Conservation (phyloP, 1,140 invertebrate species). For the Thaumetopoea pityocampa region DNA sequence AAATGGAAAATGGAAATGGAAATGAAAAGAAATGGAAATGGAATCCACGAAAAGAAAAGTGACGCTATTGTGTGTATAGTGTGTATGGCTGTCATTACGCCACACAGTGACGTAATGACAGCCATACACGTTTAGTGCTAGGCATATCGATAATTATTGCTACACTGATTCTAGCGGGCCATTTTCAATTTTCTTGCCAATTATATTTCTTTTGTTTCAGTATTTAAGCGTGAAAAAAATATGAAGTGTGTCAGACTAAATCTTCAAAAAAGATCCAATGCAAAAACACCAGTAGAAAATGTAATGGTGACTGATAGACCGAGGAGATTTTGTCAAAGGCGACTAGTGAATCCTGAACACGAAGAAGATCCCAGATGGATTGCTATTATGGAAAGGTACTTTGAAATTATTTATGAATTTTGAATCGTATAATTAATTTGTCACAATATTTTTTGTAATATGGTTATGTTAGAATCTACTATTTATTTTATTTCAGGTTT, state of each 20-base stretch:
- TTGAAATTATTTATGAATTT: not conserved
- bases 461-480: constrained; percentile 1
- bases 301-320: constrained; percentile 27
- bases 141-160: too few species aligned
- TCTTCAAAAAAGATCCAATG: constrained; percentile 46
- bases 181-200: too few species aligned
- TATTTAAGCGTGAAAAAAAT: not conserved
- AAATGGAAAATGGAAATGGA: too few species aligned
- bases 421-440: not conserved
- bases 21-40: too few species aligned
- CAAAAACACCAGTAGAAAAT: constrained; percentile 14
- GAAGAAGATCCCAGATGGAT: constrained; percentile 49
- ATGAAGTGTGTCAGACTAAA: constrained; percentile 57
- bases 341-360: constrained; percentile 52
- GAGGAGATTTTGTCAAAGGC: constrained; percentile 52
- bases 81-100: too few species aligned
- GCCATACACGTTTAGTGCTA: too few species aligned
- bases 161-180: too few species aligned
- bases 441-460: not conserved
- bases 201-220: not conserved
- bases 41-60: too few species aligned
- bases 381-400: constrained; percentile 36
- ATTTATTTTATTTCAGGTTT: constrained; percentile 31
- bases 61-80: too few species aligned
- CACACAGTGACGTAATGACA: too few species aligned